These are phyloP conservation scores for Sebastes diploproa DNA, from an alignment of 2,797 vertebrate genomes.

Conservation along the genomic window DNA sequence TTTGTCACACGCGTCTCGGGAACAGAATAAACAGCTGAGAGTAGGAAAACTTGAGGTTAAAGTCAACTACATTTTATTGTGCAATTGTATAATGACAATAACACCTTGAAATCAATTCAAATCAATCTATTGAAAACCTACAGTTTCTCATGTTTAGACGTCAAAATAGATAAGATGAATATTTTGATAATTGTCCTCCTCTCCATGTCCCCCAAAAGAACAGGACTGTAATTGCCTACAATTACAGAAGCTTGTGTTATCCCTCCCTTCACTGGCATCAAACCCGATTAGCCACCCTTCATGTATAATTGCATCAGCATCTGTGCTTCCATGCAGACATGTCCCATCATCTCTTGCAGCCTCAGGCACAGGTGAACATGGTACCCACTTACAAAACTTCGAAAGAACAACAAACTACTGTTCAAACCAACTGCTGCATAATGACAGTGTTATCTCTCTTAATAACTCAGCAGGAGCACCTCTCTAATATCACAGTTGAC, in stretches of 20 bases:
- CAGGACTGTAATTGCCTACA: slow-evolving; percentile 42
- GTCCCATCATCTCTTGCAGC: slow-evolving; percentile 62
- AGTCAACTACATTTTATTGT: not conserved
- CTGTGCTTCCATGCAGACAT: slow-evolving; percentile 57
- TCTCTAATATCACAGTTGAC: slow-evolving; percentile 12
- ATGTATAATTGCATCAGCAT: slow-evolving; percentile 64
- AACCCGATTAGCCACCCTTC: slow-evolving; percentile 46
- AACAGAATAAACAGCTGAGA: too few relatives aligned
- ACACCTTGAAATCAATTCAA: not conserved
- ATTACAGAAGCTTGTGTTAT: slow-evolving; percentile 39
- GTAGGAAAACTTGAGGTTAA: not conserved
- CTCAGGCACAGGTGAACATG: slow-evolving; percentile 42
- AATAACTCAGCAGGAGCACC: slow-evolving; percentile 8
- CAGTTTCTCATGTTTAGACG: not conserved
- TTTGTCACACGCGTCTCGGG: too few relatives aligned
- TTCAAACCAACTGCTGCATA: not conserved
- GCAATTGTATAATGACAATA: not conserved
- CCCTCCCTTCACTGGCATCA: slow-evolving; percentile 46
- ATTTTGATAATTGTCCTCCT: slow-evolving; percentile 8
- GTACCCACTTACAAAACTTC: slow-evolving; percentile 14
- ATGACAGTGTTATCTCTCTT: not conserved
- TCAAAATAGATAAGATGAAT: not conserved
- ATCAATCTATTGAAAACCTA: not conserved
- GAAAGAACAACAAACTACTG: slow-evolving; percentile 12
- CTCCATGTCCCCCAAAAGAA: slow-evolving; percentile 7